phyloP scores from a whole-genome alignment of 2,113 vertebrate species.

The Aegotheles bennettii region DNA sequence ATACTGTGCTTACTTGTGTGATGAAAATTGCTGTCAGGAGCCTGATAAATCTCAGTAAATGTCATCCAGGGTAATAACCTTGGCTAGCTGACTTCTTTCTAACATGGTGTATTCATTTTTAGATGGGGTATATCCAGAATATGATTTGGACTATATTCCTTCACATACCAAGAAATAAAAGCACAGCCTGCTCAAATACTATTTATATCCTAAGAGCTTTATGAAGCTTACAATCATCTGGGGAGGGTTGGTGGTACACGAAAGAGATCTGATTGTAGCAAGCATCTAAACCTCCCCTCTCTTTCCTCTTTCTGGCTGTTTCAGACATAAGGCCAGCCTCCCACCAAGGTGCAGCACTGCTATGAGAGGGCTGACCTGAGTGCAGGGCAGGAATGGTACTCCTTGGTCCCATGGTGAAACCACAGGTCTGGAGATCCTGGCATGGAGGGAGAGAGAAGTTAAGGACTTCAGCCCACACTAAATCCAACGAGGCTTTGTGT shows the following conservation, averaged over 20 bases:
- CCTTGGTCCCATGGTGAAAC: background rate
- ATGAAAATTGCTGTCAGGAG: background rate
- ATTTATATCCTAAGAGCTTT: background rate
- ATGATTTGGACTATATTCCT: background rate
- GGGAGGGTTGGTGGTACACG: background rate
- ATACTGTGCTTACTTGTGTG: background rate
- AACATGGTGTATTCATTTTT: background rate
- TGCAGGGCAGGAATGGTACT: background rate
- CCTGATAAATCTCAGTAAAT: conserved; percentile 9
- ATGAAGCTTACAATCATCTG: background rate
- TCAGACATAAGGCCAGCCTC: background rate
- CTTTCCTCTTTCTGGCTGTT: background rate
- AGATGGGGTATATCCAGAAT: background rate
- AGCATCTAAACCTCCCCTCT: background rate
- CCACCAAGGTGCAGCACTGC: rapidly evolving
- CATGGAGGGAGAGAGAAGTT: background rate
- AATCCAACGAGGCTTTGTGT: background rate
- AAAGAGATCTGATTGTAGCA: background rate
- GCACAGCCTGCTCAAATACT: background rate
- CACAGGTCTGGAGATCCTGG: background rate
- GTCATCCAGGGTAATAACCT: background rate
- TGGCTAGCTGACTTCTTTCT: background rate
- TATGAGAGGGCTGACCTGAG: background rate
- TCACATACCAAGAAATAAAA: background rate
- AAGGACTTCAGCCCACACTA: background rate